phyloP scores from a whole-genome alignment of 2,113 vertebrate genomes.

The Cardinalis cardinalis region DNA sequence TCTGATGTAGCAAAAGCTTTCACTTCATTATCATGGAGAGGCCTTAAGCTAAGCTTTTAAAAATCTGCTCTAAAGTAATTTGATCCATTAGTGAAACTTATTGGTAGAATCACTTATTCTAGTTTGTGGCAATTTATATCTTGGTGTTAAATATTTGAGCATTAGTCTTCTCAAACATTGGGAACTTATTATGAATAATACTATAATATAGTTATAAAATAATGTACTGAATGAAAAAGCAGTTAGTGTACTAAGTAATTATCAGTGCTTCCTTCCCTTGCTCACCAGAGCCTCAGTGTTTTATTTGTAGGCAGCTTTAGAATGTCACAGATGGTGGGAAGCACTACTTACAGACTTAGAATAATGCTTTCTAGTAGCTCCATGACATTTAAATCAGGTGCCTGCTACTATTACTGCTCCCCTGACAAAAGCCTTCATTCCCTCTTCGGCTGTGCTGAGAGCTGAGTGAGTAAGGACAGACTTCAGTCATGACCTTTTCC shows the following conservation, averaged over 20 bases:
- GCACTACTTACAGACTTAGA: background rate
- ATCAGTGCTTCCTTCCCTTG: background rate
- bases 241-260: background rate
- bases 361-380: background rate
- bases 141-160: background rate
- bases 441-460: background rate
- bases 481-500: background rate
- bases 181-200: background rate
- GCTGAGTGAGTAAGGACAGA: background rate
- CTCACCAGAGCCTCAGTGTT: background rate
- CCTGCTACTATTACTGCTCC: background rate
- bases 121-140: background rate
- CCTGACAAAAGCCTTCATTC: background rate
- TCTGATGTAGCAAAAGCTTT: background rate
- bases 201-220: background rate
- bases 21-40: background rate
- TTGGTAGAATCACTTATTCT: background rate
- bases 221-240: background rate
- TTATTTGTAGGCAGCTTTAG: background rate
- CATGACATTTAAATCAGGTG: background rate
- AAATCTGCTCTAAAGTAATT: background rate
- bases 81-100: background rate
- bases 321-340: background rate
- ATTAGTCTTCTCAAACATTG: background rate
- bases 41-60: background rate